Base-by-base conservation (phyloP, 2,888 invertebrate species). In the Phyllotreta cruciferae region DNA sequence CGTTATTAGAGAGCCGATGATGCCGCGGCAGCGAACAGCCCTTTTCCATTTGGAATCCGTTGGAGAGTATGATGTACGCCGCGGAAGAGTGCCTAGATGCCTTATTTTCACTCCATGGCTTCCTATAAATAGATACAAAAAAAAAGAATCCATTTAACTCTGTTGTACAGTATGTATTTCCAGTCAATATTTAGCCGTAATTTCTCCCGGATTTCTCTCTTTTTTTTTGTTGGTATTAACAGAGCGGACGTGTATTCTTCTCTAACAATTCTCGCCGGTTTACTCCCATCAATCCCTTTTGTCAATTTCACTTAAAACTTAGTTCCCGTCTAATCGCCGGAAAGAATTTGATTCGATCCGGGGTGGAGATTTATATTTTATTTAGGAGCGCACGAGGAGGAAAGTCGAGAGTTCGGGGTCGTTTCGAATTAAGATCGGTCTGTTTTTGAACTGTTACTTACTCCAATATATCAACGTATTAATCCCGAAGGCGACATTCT, bases 261-360 rank as follows among this genome's bases (percentile, higher is more conserved):
- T 11, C 10, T 11, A 34, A 41, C 44, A 53, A 44, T 52, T 62
- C 50, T 56, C 50, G 62, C 56, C 42, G 52, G 50, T 56, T 62
- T 24, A 24, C 24, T 24, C 11, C 62, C 62, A 56, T 56, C 62
- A 56, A 54, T 56, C 50, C 49, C 52, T 56, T 49, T 62, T 56
- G 62, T 62, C 62, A 41, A 56, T 56, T 42, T 62, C 62, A 62
- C 50, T 56, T 62, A 56, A 62, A 62, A 62, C 56, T 57, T 57
- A 55, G 56, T 50, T 56, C 36, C 53, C 44, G 53, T 50, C 42
- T 60, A 62, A 62, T 62, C 62, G 56, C 49, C 56, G 35, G 11
- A 11, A 50, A 11, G 37, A 56, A 55, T 61, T 62, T 62, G 56
- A 56, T 62, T 62, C 42, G 55, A 57, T 14, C 36, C 24, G 24